Evolutionary conservation across 2,797 vertebrate species (phyloP), one percentile per base, ranked within the genome.

Genomic region (Amazonetta brasiliensis): DNA sequence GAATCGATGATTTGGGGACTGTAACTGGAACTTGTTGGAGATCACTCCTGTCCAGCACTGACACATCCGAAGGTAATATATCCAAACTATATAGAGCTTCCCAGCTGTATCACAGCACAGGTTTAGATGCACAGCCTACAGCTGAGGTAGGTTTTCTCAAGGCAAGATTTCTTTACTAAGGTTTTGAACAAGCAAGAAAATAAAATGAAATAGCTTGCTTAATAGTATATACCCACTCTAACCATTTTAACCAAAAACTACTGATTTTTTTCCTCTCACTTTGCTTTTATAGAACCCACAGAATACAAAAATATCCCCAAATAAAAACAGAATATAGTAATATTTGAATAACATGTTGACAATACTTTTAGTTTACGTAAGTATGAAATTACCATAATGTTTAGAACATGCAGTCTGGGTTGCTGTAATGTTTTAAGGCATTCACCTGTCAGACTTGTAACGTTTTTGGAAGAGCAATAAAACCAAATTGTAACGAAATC

Each of bases 31-130:
- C 18, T 19, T 14, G 13, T 1, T 87, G 33, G 23, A 73, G 84
- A 76, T 37, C 4, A 7, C 56, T 82, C 71, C 46, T 30, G 50
- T 2, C 8, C 41, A 69, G 28, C 22, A 64, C 8, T 28, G 46
- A 52, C 13, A 39, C n/a, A 19, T 4, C 4, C 26, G 23, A 48
- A 33, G 28, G 30, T 0, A 1, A 46, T 7, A 52, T 4, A 64
- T 14, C 20, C 26, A 48, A 78, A 54, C 5, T 8, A 6, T 17
- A 10, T 21, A 41, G 21, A 46, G 11, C 14, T 67, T 28, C 31
- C 43, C 66, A 73, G 20, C 8, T 28, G 12, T 21, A 31, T 23
- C 30, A 12, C 4, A 33, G 26, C 39, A 44, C 19, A 54, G 13
- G 10, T 28, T 28, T 39, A 25, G 25, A 11, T 25, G 35, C 25